Percentiles rank a stretch among this genome's conserved stretches.
phyloP scores from a whole-genome alignment of 1,140 invertebrate genomes.

The Leptestheria dahalacensis region DNA sequence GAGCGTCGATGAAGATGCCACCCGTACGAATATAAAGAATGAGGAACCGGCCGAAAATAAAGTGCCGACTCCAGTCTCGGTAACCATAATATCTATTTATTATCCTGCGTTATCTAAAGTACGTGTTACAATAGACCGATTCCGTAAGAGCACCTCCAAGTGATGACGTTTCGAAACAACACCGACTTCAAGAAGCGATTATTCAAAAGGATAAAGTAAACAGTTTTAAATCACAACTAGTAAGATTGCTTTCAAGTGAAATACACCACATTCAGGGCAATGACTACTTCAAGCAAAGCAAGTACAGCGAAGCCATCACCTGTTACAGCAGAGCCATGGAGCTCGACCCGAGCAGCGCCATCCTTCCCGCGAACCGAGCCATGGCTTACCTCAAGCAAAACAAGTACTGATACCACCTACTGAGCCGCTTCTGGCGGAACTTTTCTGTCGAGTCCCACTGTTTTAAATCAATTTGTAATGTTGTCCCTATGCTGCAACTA shows the following conservation, averaged over 20 bases:
- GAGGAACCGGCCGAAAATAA: too few relatives aligned
- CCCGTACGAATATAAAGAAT: too few relatives aligned
- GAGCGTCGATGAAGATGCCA: background rate
- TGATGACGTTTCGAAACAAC: conserved; percentile 27
- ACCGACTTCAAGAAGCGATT: conserved; percentile 35
- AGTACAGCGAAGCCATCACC: conserved; percentile 61
- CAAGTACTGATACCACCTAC: conserved; percentile 56
- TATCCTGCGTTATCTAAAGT: too few relatives aligned
- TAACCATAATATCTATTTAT: too few relatives aligned
- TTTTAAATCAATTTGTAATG: too few relatives aligned
- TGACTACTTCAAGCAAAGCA: conserved; percentile 53
- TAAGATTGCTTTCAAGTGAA: too few relatives aligned
- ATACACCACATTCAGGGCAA: conserved; percentile 56
- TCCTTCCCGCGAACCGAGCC: conserved; percentile 74
- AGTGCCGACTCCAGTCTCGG: too few relatives aligned
- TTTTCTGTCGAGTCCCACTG: too few relatives aligned
- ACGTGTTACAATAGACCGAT: too few relatives aligned
- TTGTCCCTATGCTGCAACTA: too few relatives aligned
- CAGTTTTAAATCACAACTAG: background rate
- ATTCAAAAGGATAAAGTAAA: conserved; percentile 43
- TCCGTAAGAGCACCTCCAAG: too few relatives aligned
- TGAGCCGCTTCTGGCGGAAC: too few relatives aligned
- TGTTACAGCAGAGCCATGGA: conserved; percentile 65
- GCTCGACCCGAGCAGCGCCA: conserved; percentile 55
- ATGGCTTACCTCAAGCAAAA: conserved; percentile 71